phyloP scores from a whole-genome alignment of 1,140 invertebrate species.

The Lamellibrachia luymesi region DNA sequence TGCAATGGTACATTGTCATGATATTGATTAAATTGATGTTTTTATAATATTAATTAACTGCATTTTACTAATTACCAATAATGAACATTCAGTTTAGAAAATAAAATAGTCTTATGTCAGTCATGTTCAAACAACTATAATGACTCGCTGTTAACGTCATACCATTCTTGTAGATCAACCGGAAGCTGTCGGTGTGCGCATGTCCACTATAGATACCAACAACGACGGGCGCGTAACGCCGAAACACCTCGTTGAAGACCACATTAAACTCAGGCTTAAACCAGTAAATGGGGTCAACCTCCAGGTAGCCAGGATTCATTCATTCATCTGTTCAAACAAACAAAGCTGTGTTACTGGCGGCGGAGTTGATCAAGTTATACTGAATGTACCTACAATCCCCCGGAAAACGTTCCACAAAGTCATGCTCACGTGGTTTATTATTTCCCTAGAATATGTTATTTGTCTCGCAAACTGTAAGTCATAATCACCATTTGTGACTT shows the following conservation, averaged over 20 bases:
- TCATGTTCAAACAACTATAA: no score
- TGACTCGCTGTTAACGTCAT: neutral
- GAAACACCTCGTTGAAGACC: neutral
- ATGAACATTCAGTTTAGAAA: neutral
- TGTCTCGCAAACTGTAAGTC: no score
- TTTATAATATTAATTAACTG: neutral
- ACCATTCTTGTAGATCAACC: slow-evolving; percentile 15
- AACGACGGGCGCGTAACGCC: neutral
- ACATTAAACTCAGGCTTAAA: neutral
- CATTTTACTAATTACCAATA: neutral
- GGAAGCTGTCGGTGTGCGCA: neutral
- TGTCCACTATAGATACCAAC: neutral
- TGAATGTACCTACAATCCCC: no score
- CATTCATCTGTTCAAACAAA: slow-evolving; percentile 7
- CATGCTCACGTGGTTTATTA: no score
- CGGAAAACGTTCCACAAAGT: no score
- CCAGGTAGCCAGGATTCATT: neutral
- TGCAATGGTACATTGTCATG: neutral
- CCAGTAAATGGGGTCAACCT: neutral
- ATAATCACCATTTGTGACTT: no score
- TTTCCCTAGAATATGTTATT: no score
- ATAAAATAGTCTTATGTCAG: neutral
- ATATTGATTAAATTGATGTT: neutral
- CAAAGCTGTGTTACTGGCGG: neutral
- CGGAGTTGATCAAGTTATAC: no score